Evolutionary conservation across 1,140 invertebrate species (phyloP).

Genomic region (Drosophila sucinea): DNA sequence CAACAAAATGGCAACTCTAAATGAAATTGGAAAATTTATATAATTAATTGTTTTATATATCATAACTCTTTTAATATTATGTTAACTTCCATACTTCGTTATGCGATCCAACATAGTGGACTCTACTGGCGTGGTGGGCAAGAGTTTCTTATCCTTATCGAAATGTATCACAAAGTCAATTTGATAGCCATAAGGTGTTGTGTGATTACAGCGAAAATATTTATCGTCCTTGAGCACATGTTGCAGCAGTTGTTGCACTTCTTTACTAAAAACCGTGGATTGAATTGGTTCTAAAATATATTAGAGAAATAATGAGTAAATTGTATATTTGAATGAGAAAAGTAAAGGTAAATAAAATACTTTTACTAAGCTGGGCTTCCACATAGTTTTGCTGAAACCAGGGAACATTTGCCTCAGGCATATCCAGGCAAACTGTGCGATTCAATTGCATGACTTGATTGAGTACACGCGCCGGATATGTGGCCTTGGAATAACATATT

Average conservation of each 20-base stretch:
- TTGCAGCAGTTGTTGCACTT: conserved; percentile 58
- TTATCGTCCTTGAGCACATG: conserved; percentile 62
- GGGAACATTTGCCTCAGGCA: conserved; percentile 86
- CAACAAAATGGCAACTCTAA: conserved; percentile 83
- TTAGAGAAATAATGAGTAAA: conserved; percentile 41
- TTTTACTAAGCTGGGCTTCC: conserved; percentile 83
- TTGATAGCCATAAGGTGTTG: conserved; percentile 80
- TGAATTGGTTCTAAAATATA: conserved; percentile 40
- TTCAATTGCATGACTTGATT: conserved; percentile 86
- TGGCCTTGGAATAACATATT: conserved; percentile 84
- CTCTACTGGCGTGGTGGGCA: conserved; percentile 58
- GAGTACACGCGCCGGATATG: conserved; percentile 84
- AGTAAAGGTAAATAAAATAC: conserved; percentile 35
- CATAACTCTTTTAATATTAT: too few relatives aligned
- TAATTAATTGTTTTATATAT: neutral
- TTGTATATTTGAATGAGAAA: neutral
- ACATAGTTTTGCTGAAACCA: conserved; percentile 88
- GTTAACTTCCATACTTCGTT: conserved; percentile 58
- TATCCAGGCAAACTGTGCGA: conserved; percentile 86
- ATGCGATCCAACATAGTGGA: conserved; percentile 74
- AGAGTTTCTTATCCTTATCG: conserved; percentile 58
- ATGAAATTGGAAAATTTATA: neutral
- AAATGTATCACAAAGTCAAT: conserved; percentile 83
- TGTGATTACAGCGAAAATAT: conserved; percentile 76
- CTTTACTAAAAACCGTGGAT: conserved; percentile 43